These are phyloP conservation scores for Progne subis DNA, from an alignment of 2,113 vertebrate species.

Conservation along the genomic window DNA sequence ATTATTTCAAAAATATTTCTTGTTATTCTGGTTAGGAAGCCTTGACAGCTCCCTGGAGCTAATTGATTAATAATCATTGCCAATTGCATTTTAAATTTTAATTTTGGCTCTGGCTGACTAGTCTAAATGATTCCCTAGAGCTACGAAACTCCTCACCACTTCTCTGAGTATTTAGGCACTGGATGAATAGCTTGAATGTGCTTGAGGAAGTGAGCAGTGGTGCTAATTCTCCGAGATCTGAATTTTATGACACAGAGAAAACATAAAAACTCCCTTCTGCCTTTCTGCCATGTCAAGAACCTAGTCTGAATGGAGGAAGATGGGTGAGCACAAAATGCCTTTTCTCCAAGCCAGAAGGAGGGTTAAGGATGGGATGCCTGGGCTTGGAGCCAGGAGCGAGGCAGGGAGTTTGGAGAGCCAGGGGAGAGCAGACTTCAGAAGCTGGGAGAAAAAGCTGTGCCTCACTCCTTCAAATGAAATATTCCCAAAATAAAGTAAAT, in stretches of 20 bases:
- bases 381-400: not conserved
- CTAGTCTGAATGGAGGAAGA: not conserved
- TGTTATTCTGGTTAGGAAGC: conserved; percentile 39
- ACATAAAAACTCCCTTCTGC: not conserved
- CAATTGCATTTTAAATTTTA: conserved; percentile 50
- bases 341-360: not conserved
- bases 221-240: conserved; percentile 5
- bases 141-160: not conserved
- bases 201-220: not conserved
- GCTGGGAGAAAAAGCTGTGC: not conserved
- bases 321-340: not conserved
- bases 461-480: not conserved
- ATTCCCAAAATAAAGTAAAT: not conserved
- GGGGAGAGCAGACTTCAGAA: not conserved
- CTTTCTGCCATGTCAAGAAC: not conserved
- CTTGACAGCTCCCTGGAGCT: conserved; percentile 44
- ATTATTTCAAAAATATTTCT: conserved; percentile 50
- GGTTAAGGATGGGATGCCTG: not conserved
- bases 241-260: conserved; percentile 13
- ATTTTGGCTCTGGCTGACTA: conserved; percentile 37
- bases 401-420: not conserved
- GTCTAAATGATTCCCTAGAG: conserved; percentile 23
- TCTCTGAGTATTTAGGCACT: not conserved
- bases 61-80: conserved; percentile 61
- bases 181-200: conserved; percentile 3